phyloP scores from a whole-genome alignment of 2,888 invertebrate species.

The Gasteruption jaculator region DNA sequence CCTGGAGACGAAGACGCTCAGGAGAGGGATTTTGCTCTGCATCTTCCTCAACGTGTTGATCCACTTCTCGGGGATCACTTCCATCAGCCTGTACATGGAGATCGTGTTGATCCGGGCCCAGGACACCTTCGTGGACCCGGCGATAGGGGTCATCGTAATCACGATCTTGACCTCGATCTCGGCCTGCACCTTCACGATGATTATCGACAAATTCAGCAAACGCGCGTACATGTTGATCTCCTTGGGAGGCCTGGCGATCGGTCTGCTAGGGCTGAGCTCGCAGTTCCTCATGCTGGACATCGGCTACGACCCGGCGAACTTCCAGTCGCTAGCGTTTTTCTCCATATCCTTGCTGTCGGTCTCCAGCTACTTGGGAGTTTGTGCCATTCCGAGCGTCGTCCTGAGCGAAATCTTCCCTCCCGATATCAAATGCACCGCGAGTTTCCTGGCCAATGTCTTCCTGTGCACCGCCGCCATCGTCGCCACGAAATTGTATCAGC shows the following conservation, averaged over 20 bases:
- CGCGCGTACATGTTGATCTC: constrained; percentile 8
- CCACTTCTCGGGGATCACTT: constrained; percentile 39
- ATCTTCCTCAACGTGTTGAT: constrained; percentile 33
- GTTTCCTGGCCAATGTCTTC: constrained; percentile 21
- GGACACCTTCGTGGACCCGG: constrained; percentile 30
- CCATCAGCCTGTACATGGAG: constrained; percentile 41
- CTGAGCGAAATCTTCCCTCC: constrained; percentile 29
- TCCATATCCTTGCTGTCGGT: constrained; percentile 21
- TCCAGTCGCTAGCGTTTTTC: constrained; percentile 23
- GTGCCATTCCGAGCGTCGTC: constrained; percentile 24
- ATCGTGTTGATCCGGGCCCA: constrained; percentile 32
- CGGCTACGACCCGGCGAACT: constrained; percentile 9
- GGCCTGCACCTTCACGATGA: constrained; percentile 31
- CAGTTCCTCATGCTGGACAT: constrained; percentile 20
- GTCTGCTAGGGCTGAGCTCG: constrained; percentile 19
- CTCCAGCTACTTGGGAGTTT: constrained; percentile 21
- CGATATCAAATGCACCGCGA: constrained; percentile 24
- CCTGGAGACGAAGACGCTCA: constrained; percentile 19
- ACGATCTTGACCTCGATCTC: constrained; percentile 30
- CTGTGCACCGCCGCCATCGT: constrained; percentile 22
- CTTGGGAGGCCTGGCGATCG: constrained; percentile 9
- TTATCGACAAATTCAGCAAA: constrained; percentile 20
- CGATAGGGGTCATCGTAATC: constrained; percentile 36
- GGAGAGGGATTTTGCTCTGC: constrained; percentile 32
- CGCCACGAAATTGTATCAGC: constrained; percentile 24